Evolutionary conservation across 2,797 vertebrate species (phyloP).

Genomic region (Dendrocincla fuliginosa): DNA sequence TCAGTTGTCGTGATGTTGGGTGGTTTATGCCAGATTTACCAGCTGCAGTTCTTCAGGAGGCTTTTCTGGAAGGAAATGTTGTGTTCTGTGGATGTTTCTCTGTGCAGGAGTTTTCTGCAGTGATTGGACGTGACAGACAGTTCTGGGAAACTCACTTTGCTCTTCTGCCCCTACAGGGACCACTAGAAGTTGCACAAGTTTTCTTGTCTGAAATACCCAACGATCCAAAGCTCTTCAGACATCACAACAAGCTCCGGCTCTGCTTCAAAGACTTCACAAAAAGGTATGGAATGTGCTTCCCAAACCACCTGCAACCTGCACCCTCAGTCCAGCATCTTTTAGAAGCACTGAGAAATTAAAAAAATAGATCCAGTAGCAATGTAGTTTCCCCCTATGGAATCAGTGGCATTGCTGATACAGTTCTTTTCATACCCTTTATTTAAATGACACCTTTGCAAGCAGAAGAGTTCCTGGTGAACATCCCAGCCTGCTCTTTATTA

Average conservation of each 20-base stretch:
- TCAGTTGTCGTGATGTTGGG: background rate
- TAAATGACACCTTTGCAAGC: background rate
- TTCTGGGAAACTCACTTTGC: background rate
- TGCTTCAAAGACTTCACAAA: constrained; percentile 99
- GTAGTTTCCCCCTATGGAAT: background rate
- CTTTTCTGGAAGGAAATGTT: background rate
- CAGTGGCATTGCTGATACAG: background rate
- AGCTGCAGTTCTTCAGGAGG: background rate
- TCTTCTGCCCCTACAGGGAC: constrained; percentile 83
- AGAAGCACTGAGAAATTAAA: background rate
- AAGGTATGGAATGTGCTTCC: constrained; percentile 79
- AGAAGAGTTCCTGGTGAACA: background rate
- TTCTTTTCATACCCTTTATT: background rate
- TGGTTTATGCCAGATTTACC: background rate
- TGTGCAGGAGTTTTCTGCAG: background rate
- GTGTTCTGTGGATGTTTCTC: background rate
- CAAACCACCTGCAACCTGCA: background rate
- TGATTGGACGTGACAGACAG: background rate
- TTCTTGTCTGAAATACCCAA: constrained; percentile 97
- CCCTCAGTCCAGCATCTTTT: background rate
- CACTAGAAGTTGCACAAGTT: constrained; percentile 97
- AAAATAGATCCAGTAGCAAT: background rate
- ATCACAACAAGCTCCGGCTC: constrained; percentile 97
- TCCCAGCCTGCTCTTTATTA: background rate
- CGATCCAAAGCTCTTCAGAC: constrained; percentile 96